phyloP scores from a whole-genome alignment of 92 coral and sea anemone species.

The Epizoanthus ramosus region DNA sequence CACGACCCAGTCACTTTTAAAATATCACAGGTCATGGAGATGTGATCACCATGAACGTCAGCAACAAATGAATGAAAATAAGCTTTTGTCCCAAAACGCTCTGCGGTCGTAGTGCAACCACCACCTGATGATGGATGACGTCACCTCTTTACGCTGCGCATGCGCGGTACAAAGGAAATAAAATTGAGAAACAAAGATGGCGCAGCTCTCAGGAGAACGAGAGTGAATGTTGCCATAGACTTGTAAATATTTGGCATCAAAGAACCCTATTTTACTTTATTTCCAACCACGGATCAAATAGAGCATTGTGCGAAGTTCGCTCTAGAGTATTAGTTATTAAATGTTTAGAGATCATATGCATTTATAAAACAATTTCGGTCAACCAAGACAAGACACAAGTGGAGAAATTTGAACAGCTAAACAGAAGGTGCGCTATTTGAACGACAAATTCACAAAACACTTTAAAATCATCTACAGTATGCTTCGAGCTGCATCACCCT shows the following conservation, averaged over 20 bases:
- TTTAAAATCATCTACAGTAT: slow-evolving; percentile 6
- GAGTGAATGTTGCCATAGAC: not conserved
- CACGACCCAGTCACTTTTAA: too few species aligned
- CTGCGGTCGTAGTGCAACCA: too few species aligned
- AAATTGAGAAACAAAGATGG: not conserved
- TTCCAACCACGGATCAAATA: not conserved
- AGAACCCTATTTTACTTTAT: not conserved
- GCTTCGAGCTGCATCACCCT: slow-evolving; percentile 56
- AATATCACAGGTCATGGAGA: too few species aligned
- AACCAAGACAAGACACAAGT: not conserved
- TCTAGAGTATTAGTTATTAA: not conserved
- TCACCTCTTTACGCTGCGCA: slow-evolving; percentile 16
- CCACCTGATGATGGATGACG: slow-evolving; percentile 6
- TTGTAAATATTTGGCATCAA: slow-evolving; percentile 14
- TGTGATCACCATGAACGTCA: too few species aligned
- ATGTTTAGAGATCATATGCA: too few species aligned
- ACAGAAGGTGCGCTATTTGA: not conserved
- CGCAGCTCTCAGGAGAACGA: not conserved
- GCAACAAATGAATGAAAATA: too few species aligned
- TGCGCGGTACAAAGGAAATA: slow-evolving; percentile 11
- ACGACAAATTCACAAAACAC: not conserved
- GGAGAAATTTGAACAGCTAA: not conserved
- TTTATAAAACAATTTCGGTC: not conserved
- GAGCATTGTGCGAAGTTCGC: not conserved
- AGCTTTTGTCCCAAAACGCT: too few species aligned